Base-by-base conservation (phyloP, 2,797 vertebrate genomes). In the Catamblyrhynchus diadema region DNA sequence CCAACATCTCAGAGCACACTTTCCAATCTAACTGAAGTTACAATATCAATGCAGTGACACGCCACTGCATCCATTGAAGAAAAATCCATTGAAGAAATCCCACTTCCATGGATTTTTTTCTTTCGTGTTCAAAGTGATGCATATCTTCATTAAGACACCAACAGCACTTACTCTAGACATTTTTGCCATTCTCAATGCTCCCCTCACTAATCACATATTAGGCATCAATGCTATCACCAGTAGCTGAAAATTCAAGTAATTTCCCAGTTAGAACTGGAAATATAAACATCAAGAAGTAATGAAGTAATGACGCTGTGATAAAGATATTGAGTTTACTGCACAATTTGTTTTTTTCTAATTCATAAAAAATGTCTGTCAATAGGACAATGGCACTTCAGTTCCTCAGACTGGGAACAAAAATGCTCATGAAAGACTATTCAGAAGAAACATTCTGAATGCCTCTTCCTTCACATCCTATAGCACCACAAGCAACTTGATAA, bases 211-310 rank as follows among this genome's bases (percentile, higher is more conserved):
- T 45, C 41, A 83, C 23, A 45, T 13, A 67, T 19, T 45, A 73
- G 18, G 11, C 30, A 67, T 41, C 9, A 89, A 65, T 21, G 30
- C 23, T 69, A 50, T n/a, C 50, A 24, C 6, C 39, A 59, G 25
- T 12, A 61, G 30, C 10, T 65, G 78, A 91, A 92, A 81, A 88
- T 54, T 53, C 59, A 86, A 88, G 71, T 39, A 21, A 80, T 33
- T 72, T 20, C 54, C 28, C 47, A 75, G 25, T 45, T 28, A 69
- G 39, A 33, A 17, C 13, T 50, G 30, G 41, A 92, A 92, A 81
- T 54, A 66, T 1, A 86, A 92, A 67, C 42, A 61, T 11, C 44
- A 59, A 54, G 15, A 86, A 47, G 41, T 18, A 42, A 42, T 42
- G 41, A 42, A 42, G 41, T 33, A 77, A 53, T 59, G 64, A 69